Base-by-base conservation (phyloP, 2,113 vertebrate genomes). In the Petrocephalus zakoni region DNA sequence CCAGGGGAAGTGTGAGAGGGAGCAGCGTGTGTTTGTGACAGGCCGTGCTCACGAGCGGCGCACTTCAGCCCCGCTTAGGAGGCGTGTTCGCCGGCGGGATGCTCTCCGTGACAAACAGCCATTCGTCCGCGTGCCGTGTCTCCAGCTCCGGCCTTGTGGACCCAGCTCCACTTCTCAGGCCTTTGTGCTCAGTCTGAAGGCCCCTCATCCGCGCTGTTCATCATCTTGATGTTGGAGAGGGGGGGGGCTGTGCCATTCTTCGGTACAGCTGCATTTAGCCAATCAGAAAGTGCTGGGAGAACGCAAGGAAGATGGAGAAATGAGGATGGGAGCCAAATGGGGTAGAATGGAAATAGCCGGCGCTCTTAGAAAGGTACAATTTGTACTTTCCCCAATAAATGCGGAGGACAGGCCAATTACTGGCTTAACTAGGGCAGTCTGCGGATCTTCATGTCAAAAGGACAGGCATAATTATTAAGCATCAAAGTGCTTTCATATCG, bases 401-500 rank as follows among this genome's bases (percentile, higher is more conserved):
- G 94, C 95, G 84, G 93, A 96, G 95, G 96, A 96, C 96, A 96
- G 96, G 96, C 96, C 96, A 97, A 96, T 97, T 97, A 97, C 96
- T 96, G 96, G 96, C 96, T 96, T 97, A 97, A 97, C 95, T 97
- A 95, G 96, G 96, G 96, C 96, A 96, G 95, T 95, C 95, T 94
- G 94, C 95, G 95, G 94, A 96, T 95, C 94, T 93, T 96, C 94
- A 95, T 96, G 96, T 96, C 96, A 97, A 97, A 97, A 97, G 97
- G 97, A 97, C 96, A 94, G 96, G 97, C 94, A 95, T 98, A 98
- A 98, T 98, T 98, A 98, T 98, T 98, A 98, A 97, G 97, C 97
- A 97, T 97, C 96, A 98, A 98, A 98, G 97, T 96, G 96, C 97
- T 98, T 98, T 98, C 97, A 97, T 97, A 97, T 97, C 96, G 96